These are phyloP conservation scores for Campaea margaritaria DNA, from an alignment of 2,888 invertebrate genomes.

Conservation along the genomic window DNA sequence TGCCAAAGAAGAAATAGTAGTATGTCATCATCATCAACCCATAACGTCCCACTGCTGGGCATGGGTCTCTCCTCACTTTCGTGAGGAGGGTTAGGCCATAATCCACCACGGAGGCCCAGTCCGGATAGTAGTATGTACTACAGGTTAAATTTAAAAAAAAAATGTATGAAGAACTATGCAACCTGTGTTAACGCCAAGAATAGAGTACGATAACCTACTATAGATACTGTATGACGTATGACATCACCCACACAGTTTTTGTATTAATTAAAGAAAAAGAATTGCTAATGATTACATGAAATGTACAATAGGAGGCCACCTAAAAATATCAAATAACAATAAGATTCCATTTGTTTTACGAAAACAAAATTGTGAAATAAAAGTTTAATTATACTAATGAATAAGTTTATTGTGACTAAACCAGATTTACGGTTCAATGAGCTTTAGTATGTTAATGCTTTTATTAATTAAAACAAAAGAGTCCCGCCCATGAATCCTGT, in stretches of 20 bases:
- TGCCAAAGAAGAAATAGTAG: too few relatives aligned
- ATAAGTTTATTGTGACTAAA: slow-evolving; percentile 24
- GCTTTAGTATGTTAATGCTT: slow-evolving; percentile 36
- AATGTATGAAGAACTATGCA: too few relatives aligned
- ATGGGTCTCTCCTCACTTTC: too few relatives aligned
- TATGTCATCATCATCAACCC: too few relatives aligned
- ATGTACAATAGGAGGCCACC: background rate
- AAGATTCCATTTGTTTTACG: background rate
- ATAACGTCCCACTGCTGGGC: too few relatives aligned
- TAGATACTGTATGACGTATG: slow-evolving; percentile 47
- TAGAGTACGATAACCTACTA: slow-evolving; percentile 46
- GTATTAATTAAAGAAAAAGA: slow-evolving; percentile 1
- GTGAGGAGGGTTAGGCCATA: too few relatives aligned
- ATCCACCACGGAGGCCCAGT: too few relatives aligned
- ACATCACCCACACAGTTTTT: slow-evolving; percentile 43
- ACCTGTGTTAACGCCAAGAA: slow-evolving; percentile 12
- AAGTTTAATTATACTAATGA: slow-evolving; percentile 6
- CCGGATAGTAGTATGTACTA: too few relatives aligned
- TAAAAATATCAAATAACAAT: slow-evolving; percentile 3
- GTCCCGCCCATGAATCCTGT: slow-evolving; percentile 48
- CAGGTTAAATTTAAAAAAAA: too few relatives aligned
- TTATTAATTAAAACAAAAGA: slow-evolving; percentile 56
- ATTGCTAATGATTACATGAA: slow-evolving; percentile 14
- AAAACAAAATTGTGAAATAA: background rate
- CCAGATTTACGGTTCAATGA: slow-evolving; percentile 42